phyloP scores from a whole-genome alignment of 2,888 invertebrate species.

The Sicus ferrugineus region DNA sequence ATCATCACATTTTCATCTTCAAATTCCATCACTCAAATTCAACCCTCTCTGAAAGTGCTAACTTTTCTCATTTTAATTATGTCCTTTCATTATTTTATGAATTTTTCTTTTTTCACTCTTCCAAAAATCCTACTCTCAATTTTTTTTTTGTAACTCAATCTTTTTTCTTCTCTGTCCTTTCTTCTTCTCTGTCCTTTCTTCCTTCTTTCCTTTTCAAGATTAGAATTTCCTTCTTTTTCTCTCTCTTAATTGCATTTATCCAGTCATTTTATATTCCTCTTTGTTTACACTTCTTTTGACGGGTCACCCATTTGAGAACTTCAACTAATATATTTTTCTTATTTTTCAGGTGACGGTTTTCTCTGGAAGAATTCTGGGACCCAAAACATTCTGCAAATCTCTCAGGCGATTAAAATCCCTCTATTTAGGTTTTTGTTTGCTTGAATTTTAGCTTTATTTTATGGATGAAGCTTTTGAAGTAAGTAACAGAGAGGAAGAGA shows the following conservation, averaged over 20 bases:
- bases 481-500: background rate
- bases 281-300: background rate
- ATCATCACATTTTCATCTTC: too few species aligned
- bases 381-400: background rate
- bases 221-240: background rate
- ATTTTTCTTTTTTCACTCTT: background rate
- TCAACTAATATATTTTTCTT: constrained; percentile 32
- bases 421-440: background rate
- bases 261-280: background rate
- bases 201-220: background rate
- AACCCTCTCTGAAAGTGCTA: background rate
- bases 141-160: background rate
- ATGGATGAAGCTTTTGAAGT: background rate
- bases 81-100: background rate
- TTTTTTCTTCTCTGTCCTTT: background rate
- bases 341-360: constrained; percentile 32
- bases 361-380: too few species aligned
- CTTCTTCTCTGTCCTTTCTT: background rate
- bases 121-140: background rate
- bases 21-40: background rate
- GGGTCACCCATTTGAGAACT: constrained; percentile 18
- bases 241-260: too few species aligned
- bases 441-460: background rate
- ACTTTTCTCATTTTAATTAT: background rate
- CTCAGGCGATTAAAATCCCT: background rate